Conservation (phyloP, 2,888 invertebrate genomes). For the Epistrophella euchroma region DNA sequence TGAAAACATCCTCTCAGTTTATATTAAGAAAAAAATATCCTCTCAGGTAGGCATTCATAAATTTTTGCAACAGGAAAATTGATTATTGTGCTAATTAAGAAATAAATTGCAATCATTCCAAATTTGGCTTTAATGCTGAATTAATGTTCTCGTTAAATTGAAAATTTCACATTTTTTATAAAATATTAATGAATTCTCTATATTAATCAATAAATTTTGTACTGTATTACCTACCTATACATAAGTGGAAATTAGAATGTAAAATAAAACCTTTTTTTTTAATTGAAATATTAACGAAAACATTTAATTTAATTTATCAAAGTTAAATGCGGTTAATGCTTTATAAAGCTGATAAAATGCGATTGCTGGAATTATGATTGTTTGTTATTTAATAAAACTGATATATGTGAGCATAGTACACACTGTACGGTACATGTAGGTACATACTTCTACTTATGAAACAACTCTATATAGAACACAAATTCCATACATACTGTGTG, state of each 20-base stretch:
- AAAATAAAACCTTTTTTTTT: not conserved
- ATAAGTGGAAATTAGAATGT: not conserved
- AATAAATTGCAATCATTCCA: not conserved
- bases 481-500: no score
- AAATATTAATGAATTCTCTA: not conserved
- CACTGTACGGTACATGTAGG: no score
- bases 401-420: no score
- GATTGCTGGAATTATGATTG: not conserved
- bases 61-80: not conserved
- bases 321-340: not conserved
- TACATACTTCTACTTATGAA: no score
- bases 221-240: not conserved
- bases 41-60: not conserved
- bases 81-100: not conserved
- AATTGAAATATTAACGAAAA: not conserved
- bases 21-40: not conserved
- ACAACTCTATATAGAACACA: no score
- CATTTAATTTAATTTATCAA: not conserved
- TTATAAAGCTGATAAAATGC: not conserved
- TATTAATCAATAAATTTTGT: not conserved
- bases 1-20: accelerated
- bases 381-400: no score
- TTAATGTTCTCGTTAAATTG: not conserved
- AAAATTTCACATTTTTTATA: not conserved
- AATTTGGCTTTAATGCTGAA: not conserved